Conservation (phyloP, 2,797 vertebrate genomes). For the Trachops cirrhosus region DNA sequence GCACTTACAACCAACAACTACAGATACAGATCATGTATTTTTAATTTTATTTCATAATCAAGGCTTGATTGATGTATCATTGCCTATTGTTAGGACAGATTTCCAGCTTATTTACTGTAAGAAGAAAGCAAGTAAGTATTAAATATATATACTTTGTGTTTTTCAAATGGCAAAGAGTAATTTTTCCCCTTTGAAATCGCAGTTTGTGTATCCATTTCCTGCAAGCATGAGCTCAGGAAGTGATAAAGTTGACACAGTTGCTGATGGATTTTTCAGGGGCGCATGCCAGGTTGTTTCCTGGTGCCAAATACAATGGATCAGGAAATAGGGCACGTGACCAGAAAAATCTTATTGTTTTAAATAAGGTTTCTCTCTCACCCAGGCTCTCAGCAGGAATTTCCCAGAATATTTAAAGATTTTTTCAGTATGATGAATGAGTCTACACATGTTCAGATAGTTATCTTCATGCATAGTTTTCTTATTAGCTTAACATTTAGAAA, state of each 20-base stretch:
- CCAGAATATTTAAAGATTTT: background rate
- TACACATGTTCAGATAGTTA: conserved; percentile 49
- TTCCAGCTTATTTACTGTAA: background rate
- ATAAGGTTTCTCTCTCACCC: conserved; percentile 57
- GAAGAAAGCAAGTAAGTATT: background rate
- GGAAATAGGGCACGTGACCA: conserved; percentile 83
- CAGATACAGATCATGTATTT: background rate
- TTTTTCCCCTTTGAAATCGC: conserved; percentile 62
- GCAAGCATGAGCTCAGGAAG: conserved; percentile 82
- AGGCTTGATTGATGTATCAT: background rate
- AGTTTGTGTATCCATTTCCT: conserved; percentile 80
- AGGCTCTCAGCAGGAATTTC: conserved; percentile 41
- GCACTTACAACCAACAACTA: background rate
- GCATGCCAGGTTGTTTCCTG: conserved; percentile 81
- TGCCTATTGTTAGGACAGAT: background rate
- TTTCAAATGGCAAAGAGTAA: conserved; percentile 54
- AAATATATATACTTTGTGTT: conserved; percentile 29
- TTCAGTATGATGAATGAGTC: background rate
- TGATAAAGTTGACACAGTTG: conserved; percentile 83
- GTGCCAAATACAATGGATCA: conserved; percentile 80
- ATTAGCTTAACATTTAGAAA: conserved; percentile 39
- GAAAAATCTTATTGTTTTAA: conserved; percentile 79
- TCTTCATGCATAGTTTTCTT: conserved; percentile 58
- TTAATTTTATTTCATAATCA: conserved; percentile 4
- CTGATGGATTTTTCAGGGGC: conserved; percentile 71